A percentile compares a stretch with the other conserved stretches of the same genome.
phyloP scores from a whole-genome alignment of 2,888 invertebrate genomes.

The Steinernema carpocapsae region DNA sequence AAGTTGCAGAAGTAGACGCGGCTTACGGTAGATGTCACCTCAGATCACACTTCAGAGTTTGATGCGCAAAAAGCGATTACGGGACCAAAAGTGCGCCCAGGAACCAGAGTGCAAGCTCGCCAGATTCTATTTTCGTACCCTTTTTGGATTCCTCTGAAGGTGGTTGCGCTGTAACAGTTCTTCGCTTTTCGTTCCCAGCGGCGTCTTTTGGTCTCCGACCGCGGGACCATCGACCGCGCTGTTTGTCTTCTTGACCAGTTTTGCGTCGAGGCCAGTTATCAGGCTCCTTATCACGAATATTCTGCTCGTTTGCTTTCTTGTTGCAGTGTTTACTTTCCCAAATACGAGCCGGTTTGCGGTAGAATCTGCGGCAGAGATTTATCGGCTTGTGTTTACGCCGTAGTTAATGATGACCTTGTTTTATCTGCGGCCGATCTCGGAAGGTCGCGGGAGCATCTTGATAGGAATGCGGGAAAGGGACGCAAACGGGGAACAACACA shows the following conservation, averaged over 20 bases:
- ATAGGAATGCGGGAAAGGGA: conserved; percentile 17
- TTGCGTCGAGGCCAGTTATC: conserved; percentile 5
- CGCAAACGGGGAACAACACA: not conserved
- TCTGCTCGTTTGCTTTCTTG: too few species aligned
- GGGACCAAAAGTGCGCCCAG: not conserved
- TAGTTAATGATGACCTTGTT: conserved; percentile 23
- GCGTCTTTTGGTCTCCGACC: not conserved
- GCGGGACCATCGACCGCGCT: not conserved
- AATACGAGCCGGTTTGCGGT: conserved; percentile 5
- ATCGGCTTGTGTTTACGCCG: not conserved
- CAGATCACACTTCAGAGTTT: not conserved
- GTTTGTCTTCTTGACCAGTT: conserved; percentile 2
- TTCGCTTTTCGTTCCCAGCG: not conserved
- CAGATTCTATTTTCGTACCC: not conserved
- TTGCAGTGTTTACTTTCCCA: conserved; percentile 1
- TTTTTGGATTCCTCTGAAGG: not conserved
- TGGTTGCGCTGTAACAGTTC: too few species aligned
- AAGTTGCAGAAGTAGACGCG: too few species aligned
- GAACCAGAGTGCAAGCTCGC: not conserved
- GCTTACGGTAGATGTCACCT: too few species aligned
- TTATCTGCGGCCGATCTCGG: conserved; percentile 5
- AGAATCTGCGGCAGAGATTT: conserved; percentile 1
- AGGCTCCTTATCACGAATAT: conserved; percentile 7
- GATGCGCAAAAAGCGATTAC: not conserved
- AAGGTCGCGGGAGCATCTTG: conserved; percentile 14